Evolutionary conservation across 2,797 vertebrate genomes (phyloP).

Genomic region (Enteromius treurensis): DNA sequence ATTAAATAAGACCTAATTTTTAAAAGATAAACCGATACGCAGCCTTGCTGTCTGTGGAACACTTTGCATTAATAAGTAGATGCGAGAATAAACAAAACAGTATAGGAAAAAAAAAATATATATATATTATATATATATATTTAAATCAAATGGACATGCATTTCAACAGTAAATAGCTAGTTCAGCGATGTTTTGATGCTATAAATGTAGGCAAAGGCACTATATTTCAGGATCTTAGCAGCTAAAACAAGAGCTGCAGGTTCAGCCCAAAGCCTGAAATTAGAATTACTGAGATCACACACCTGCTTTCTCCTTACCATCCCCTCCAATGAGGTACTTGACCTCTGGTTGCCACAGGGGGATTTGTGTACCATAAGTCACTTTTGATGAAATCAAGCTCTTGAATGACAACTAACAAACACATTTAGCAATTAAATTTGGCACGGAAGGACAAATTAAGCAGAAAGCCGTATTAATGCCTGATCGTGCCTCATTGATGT

Average conservation of each 20-base stretch:
- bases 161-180: not conserved
- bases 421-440: not conserved
- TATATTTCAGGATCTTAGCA: not conserved
- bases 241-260: not conserved
- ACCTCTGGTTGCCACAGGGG: not conserved
- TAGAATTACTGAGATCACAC: constrained; percentile 23
- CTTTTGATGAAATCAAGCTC: not conserved
- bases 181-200: not conserved
- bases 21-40: not conserved
- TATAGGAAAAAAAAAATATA: not conserved
- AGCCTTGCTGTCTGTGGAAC: not conserved
- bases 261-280: constrained; percentile 11
- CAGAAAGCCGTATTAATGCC: constrained; percentile 30
- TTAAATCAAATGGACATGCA: not conserved
- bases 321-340: not conserved
- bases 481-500: constrained; percentile 65
- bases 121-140: no score
- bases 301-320: not conserved
- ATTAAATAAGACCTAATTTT: constrained; percentile 6
- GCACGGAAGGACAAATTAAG: constrained; percentile 9
- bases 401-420: not conserved
- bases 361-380: not conserved
- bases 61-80: not conserved
- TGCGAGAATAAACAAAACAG: not conserved
- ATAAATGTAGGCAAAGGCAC: not conserved